Conservation (phyloP, 2,888 invertebrate species). For the Belgica antarctica region DNA sequence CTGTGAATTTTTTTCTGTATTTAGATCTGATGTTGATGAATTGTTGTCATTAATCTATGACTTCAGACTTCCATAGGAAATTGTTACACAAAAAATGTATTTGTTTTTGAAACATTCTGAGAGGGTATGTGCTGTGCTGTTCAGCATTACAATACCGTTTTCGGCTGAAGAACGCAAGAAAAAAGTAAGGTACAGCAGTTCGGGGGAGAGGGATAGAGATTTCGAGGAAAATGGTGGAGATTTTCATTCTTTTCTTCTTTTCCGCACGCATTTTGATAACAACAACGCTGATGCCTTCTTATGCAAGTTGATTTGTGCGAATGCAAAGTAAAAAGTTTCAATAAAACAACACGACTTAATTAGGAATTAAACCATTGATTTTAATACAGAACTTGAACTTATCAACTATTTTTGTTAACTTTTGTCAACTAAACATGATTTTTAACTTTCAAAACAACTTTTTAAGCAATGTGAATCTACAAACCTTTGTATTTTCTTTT, state of each 20-base stretch:
- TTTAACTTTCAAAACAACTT: no score
- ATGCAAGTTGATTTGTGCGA: no score
- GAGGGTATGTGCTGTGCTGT: neutral
- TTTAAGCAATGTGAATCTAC: no score
- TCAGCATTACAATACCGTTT: slow-evolving; percentile 5
- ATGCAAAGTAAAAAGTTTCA: no score
- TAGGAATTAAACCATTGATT: no score
- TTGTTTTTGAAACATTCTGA: slow-evolving; percentile 23
- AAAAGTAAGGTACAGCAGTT: no score
- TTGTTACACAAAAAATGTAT: slow-evolving; percentile 43
- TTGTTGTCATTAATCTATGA: slow-evolving; percentile 57
- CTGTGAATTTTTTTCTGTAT: slow-evolving; percentile 33
- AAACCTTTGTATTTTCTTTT: no score
- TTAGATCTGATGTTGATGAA: slow-evolving; percentile 53
- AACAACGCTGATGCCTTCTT: no score
- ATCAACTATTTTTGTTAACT: no score
- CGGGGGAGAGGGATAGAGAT: slow-evolving; percentile 30
- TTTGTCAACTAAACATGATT: no score
- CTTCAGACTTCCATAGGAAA: slow-evolving; percentile 54
- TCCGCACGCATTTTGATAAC: neutral
- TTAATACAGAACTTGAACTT: no score
- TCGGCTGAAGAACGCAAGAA: neutral
- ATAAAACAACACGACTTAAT: no score
- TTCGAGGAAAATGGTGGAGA: slow-evolving; percentile 32
- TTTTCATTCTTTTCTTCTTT: neutral